A percentile compares a stretch with the other conserved stretches of the same genome.
Evolutionary conservation across 2,888 invertebrate genomes (phyloP).

Genomic region (Brachynemurus nebulosus): DNA sequence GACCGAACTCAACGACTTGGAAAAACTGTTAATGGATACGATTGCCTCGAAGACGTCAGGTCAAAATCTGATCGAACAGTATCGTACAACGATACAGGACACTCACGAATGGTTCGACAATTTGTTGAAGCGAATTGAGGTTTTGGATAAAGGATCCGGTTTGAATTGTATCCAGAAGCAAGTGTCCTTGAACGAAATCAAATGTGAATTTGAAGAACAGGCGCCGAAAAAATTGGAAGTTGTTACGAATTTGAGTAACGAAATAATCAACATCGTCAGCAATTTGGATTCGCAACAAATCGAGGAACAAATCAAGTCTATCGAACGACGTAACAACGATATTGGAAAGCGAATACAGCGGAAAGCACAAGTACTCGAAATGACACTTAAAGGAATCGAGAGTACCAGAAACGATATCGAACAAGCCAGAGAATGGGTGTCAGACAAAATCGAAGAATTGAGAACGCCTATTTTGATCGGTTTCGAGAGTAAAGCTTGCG

Average conservation of each 20-base stretch:
- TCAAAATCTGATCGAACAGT: conserved; percentile 64
- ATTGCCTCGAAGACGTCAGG: conserved; percentile 63
- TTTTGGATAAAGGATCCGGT: conserved; percentile 72
- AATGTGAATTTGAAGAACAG: conserved; percentile 56
- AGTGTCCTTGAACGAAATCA: conserved; percentile 55
- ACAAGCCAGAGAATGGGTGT: conserved; percentile 66
- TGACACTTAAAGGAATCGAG: conserved; percentile 70
- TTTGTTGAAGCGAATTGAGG: conserved; percentile 65
- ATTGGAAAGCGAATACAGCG: conserved; percentile 71
- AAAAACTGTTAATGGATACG: conserved; percentile 52
- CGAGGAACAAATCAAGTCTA: conserved; percentile 72
- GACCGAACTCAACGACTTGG: conserved; percentile 54
- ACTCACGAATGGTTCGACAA: conserved; percentile 73
- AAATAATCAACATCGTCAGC: conserved; percentile 67
- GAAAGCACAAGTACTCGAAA: conserved; percentile 69
- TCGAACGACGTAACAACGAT: conserved; percentile 73
- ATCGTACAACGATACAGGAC: conserved; percentile 57
- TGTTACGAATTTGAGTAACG: conserved; percentile 52
- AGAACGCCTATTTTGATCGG: conserved; percentile 55
- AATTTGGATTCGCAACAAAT: conserved; percentile 83
- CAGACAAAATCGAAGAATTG: conserved; percentile 53
- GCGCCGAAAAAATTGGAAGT: conserved; percentile 58
- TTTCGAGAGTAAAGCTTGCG: conserved; percentile 62
- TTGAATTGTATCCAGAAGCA: conserved; percentile 69
- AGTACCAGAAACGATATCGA: conserved; percentile 68